These are phyloP conservation scores for Scomber colias DNA, from an alignment of 2,113 vertebrate species.

Conservation along the genomic window DNA sequence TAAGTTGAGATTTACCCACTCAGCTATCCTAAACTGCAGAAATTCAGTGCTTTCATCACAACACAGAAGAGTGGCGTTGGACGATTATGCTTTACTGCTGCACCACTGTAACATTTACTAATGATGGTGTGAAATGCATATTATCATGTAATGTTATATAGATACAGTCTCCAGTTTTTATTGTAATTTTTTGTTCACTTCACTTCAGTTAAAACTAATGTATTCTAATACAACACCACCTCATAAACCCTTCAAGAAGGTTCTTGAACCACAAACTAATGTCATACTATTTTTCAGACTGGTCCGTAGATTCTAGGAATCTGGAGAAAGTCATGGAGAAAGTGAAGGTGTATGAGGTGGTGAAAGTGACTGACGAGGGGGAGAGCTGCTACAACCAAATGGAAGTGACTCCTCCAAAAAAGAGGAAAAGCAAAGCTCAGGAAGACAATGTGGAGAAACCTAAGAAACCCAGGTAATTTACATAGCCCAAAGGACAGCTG, in stretches of 20 bases:
- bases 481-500: not conserved
- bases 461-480: conserved; percentile 93
- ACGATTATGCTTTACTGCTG: not conserved
- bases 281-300: not conserved
- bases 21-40: conserved; percentile 1
- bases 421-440: conserved; percentile 89
- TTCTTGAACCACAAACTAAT: conserved; percentile 8
- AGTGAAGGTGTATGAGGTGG: conserved; percentile 90
- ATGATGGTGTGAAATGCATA: not conserved
- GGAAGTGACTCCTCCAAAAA: conserved; percentile 88
- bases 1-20: not conserved
- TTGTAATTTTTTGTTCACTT: not conserved
- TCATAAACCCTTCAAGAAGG: not conserved
- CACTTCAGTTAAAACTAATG: not conserved
- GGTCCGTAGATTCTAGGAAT: conserved; percentile 14
- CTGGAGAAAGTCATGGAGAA: conserved; percentile 74
- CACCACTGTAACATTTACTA: not conserved
- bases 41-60: not conserved
- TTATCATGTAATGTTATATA: not conserved
- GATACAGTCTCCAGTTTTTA: too few species aligned
- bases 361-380: conserved; percentile 92
- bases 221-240: not conserved
- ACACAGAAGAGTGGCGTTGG: not conserved
- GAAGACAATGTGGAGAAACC: conserved; percentile 87
- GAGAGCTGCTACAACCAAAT: conserved; percentile 87